Base-by-base conservation (phyloP, 2,888 invertebrate genomes). In the Tenthredo livida region DNA sequence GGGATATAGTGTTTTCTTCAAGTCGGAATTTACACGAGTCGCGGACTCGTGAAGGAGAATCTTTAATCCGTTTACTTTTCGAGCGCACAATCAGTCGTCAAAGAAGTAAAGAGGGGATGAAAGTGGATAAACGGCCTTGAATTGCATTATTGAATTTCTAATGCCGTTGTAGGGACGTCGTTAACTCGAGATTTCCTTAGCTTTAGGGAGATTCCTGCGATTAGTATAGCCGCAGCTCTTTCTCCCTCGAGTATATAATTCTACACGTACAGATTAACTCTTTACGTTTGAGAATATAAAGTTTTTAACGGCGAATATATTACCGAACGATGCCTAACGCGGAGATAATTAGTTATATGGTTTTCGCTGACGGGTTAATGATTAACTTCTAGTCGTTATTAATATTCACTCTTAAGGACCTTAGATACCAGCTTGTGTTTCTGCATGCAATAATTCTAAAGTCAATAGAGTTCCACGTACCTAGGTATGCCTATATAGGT, bases 321-420 rank as follows among this genome's bases (percentile, higher is more conserved):
- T 73, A 77, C 54, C 77, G 54, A 77, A 77, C 50, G 77, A 21
- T 77, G 37, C 58, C 40, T 80, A 37, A 21, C 17, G 25, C 21
- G 58, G 61, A 80, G 80, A 61, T 80, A 80, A 80, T 80, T 80
- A 80, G 80, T 80, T 80, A 80, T 58, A 61, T 61, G 37, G 40
- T 80, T 80, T 80, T 15, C 80, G 80, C 80, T 80, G 80, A 80
- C 80, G 80, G 58, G 80, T 61, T 80, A 73, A 73, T 73, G 80
- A 80, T 80, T 80, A 80, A 80, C 80, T 80, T 61, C 80, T 80
- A 80, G 61, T 80, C 80, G 61, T 58, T 80, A 80, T 80, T 80
- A 80, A 80, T 80, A 80, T 61, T 40, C 58, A 61, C 80, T 80
- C 80, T 40, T 40, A 80, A 61, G 80, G 58, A 33, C 37, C 58